Evolutionary conservation across 2,113 vertebrate genomes (phyloP), one percentile per base, ranked within the genome.

Genomic region (Sporophila hypoxantha): DNA sequence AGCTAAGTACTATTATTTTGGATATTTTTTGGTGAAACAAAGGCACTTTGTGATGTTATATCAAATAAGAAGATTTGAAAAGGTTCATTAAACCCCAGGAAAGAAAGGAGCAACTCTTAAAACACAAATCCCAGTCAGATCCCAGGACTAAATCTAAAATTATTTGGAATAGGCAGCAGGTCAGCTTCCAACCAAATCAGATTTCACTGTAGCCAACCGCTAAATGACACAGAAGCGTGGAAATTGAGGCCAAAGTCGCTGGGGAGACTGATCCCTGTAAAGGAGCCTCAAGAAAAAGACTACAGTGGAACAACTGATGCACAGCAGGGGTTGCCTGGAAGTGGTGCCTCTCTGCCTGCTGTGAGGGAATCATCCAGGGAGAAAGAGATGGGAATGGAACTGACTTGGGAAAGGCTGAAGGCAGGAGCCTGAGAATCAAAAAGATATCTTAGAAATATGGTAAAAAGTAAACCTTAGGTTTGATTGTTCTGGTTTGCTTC

Each of bases 301-400:
- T 88, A 22, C 68, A 59, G 77, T 76, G 61, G 50, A 93, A 76
- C 50, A 92, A 94, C 49, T 89, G 92, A 93, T 76, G 76, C 93
- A 89, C 91, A 93, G 91, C 95, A 87, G 91, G 94, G 79, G 55
- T 65, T 88, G 70, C 62, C 84, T 94, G 85, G 78, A 92, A 92
- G 85, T 94, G 79, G 41, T 94, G 68, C 68, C 68, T 61, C 65
- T 89, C 59, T 87, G 47, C 86, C 90, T 1, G 22, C 90, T 92
- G 85, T 73, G 92, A 95, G 32, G 84, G 91, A 95, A 93, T 93
- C 88, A 90, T 86, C 84, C 83, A 86, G 87, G 80, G 80, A 92
- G 91, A 95, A 94, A 85, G 90, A 91, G 67, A 89, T 71, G 57
- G 85, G 76, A 92, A 92, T 84, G 47, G 87, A 95, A 87, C 74